Evolutionary conservation across 37 sponge, comb jelly and placozoan species (phyloP).

Genomic region (Spongia lamella): DNA sequence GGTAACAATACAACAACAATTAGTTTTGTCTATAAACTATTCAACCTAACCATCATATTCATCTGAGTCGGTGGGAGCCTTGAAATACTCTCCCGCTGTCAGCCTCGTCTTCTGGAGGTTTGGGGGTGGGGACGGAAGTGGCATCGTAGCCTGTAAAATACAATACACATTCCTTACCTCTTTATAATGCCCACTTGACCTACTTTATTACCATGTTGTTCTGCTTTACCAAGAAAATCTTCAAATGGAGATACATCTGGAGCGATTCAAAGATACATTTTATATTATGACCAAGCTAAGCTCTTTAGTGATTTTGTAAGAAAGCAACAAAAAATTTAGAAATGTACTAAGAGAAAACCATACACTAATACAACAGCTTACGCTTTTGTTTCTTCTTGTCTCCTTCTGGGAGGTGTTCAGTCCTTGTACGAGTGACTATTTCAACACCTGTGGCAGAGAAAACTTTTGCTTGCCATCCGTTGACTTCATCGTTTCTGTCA

Average conservation of each 20-base stretch:
- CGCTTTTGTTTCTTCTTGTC: constrained; percentile 71
- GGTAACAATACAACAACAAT: not conserved
- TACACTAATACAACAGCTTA: constrained; percentile 10
- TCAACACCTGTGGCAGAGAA: constrained; percentile 81
- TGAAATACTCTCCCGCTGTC: constrained; percentile 68
- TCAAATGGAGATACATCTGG: constrained; percentile 1
- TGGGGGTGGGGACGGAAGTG: too few relatives aligned
- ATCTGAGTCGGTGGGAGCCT: constrained; percentile 34
- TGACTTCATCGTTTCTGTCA: constrained; percentile 74
- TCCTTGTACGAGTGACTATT: constrained; percentile 80
- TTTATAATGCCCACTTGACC: not conserved
- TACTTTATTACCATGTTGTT: not conserved
- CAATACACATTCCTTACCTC: not conserved
- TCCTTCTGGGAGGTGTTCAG: constrained; percentile 88
- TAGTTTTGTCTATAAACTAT: not conserved
- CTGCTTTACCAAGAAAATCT: constrained; percentile 4
- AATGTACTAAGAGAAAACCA: too few relatives aligned
- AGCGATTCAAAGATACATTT: too few relatives aligned
- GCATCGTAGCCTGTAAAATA: not conserved
- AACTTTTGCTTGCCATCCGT: constrained; percentile 75
- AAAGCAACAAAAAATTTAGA: too few relatives aligned
- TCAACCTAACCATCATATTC: constrained; percentile 64
- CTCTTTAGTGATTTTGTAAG: too few relatives aligned
- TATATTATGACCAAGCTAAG: not conserved
- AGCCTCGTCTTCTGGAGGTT: constrained; percentile 16